Percentiles rank a stretch among this genome's conserved stretches.
Conservation (phyloP, 2,113 vertebrate species). For the Pterophyllum scalare region DNA sequence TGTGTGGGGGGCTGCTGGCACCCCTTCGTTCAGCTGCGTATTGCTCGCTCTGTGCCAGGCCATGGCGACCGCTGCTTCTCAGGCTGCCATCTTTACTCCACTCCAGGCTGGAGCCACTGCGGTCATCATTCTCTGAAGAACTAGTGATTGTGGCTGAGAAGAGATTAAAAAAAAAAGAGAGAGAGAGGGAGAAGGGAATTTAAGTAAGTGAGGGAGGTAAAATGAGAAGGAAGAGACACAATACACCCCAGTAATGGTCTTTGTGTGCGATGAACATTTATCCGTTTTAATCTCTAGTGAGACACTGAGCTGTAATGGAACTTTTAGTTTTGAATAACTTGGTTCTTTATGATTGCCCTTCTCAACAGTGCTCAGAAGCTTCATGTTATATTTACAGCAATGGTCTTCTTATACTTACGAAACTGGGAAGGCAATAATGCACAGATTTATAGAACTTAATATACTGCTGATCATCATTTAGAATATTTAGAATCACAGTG, state of each 20-base stretch:
- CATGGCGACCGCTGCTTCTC: constrained; percentile 86
- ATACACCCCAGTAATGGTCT: neutral
- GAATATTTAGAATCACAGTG: neutral
- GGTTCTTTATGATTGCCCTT: constrained; percentile 29
- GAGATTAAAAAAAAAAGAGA: neutral
- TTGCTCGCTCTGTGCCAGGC: too few relatives aligned
- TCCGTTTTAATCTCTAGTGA: constrained; percentile 30
- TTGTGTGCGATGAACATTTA: constrained; percentile 33
- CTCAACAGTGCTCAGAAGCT: constrained; percentile 46
- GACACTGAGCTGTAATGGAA: constrained; percentile 36
- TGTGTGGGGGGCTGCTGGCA: too few relatives aligned
- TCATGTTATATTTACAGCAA: constrained; percentile 41
- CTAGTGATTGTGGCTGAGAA: constrained; percentile 94
- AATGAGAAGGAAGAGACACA: neutral
- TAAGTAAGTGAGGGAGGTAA: constrained; percentile 3
- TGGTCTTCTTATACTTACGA: constrained; percentile 24
- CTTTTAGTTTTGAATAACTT: constrained; percentile 39
- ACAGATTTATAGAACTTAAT: constrained; percentile 21
- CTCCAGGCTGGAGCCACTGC: constrained; percentile 96
- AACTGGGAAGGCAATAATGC: constrained; percentile 21
- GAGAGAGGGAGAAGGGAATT: neutral
- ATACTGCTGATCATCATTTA: neutral
- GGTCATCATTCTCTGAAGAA: constrained; percentile 98
- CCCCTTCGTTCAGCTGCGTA: too few relatives aligned
- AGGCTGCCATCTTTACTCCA: constrained; percentile 95